These are phyloP conservation scores for Dolomedes plantarius DNA, from an alignment of 2,888 invertebrate species.

Conservation along the genomic window DNA sequence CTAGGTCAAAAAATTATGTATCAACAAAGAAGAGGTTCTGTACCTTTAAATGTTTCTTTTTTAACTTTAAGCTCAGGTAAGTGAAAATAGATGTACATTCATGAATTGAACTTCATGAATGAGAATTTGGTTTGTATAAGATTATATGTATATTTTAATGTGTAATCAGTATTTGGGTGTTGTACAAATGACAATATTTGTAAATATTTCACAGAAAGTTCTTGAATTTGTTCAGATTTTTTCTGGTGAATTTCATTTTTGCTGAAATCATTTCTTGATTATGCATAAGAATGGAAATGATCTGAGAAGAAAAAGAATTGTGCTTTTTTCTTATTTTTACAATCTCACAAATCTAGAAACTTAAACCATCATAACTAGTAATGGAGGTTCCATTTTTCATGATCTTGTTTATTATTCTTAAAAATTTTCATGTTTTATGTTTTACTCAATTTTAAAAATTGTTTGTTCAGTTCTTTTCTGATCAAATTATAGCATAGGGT, in stretches of 20 bases:
- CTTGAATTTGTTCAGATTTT: too few species aligned
- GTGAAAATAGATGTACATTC: slow-evolving; percentile 13
- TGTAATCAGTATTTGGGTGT: background rate
- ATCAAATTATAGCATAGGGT: too few species aligned
- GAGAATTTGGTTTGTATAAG: background rate
- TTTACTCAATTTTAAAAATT: too few species aligned
- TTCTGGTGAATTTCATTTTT: background rate
- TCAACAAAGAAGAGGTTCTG: slow-evolving; percentile 68
- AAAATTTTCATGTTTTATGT: too few species aligned
- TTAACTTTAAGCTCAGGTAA: slow-evolving; percentile 61
- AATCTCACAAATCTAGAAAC: background rate
- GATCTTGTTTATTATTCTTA: too few species aligned
- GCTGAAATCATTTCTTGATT: too few species aligned
- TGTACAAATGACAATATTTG: slow-evolving; percentile 5
- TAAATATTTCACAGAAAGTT: background rate
- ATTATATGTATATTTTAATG: background rate
- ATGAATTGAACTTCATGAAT: background rate
- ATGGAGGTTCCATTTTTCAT: too few species aligned
- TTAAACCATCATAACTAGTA: too few species aligned
- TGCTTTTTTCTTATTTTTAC: background rate
- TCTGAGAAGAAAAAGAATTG: background rate
- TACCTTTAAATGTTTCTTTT: slow-evolving; percentile 61
- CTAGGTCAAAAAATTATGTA: slow-evolving; percentile 38
- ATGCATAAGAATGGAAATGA: too few species aligned
- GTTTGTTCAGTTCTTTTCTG: too few species aligned